Evolutionary conservation across 2,888 invertebrate genomes (phyloP).

Genomic region (Mechanitis mazaeus): DNA sequence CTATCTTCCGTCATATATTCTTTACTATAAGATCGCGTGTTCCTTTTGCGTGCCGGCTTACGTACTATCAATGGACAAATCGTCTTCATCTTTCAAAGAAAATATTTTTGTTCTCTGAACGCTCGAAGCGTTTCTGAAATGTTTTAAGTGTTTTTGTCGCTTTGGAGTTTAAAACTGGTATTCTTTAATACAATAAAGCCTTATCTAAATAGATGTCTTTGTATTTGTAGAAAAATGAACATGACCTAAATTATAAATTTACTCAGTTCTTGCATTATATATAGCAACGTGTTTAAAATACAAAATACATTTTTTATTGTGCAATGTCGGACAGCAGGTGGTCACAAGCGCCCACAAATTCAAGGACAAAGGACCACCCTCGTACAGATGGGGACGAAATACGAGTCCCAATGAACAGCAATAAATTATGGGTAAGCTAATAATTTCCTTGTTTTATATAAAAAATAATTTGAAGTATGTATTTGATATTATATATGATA

Average conservation of each 20-base stretch:
- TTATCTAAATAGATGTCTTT: not conserved
- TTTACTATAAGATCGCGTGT: conserved; percentile 35
- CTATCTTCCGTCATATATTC: conserved; percentile 22
- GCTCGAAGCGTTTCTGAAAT: not conserved
- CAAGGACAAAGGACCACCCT: conserved; percentile 18
- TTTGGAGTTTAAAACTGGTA: not conserved
- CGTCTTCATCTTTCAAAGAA: conserved; percentile 31
- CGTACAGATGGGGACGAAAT: not conserved
- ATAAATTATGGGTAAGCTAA: conserved; percentile 16
- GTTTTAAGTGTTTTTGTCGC: conserved; percentile 3
- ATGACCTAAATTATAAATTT: too few relatives aligned
- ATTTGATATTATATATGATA: too few relatives aligned
- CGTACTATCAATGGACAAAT: conserved; percentile 46
- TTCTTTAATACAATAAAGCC: not conserved
- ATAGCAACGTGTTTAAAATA: too few relatives aligned
- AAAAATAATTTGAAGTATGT: too few relatives aligned
- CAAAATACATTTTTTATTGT: too few relatives aligned
- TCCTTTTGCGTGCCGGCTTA: conserved; percentile 40
- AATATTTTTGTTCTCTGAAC: conserved; percentile 13
- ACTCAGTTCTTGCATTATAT: too few relatives aligned
- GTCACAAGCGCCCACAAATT: conserved; percentile 17
- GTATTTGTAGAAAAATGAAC: too few relatives aligned
- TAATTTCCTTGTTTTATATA: conserved; percentile 8
- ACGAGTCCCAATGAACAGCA: not conserved
- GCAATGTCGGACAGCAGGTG: conserved; percentile 20